Percentiles rank a stretch among this genome's conserved stretches.
Evolutionary conservation across 1,140 invertebrate species (phyloP).

Genomic region (Planococcus citri): DNA sequence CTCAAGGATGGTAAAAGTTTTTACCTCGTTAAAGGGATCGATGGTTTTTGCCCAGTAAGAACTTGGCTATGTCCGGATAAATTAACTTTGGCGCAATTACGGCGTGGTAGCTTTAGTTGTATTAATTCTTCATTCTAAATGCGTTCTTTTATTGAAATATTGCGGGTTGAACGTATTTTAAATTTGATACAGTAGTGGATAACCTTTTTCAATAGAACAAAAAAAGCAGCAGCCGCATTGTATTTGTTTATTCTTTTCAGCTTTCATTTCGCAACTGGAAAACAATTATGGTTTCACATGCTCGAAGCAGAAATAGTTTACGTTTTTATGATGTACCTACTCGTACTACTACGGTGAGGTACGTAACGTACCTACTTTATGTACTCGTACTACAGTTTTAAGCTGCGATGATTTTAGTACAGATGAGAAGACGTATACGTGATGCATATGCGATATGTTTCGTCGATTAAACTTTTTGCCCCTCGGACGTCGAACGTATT

Average conservation of each 20-base stretch:
- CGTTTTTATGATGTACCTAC: not conserved
- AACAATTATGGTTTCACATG: not conserved
- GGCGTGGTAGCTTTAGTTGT: not conserved
- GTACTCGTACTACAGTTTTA: not conserved
- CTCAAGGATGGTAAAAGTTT: not conserved
- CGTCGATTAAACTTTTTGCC: not conserved
- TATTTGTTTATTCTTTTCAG: not conserved
- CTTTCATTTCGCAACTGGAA: not conserved
- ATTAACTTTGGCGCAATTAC: constrained; percentile 1
- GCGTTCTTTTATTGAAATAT: constrained; percentile 7
- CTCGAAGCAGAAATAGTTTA: not conserved
- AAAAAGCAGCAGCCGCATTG: not conserved
- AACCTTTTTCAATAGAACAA: not conserved
- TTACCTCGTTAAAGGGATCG: not conserved
- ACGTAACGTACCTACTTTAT: not conserved
- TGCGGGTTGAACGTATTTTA: constrained; percentile 6
- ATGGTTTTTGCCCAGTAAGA: not conserved
- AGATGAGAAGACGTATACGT: too few species aligned
- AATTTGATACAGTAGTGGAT: not conserved
- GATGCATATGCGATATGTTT: too few species aligned
- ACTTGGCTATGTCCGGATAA: constrained; percentile 1
- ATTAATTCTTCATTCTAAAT: constrained; percentile 8
- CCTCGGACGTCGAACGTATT: not conserved
- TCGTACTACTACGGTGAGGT: too few species aligned
- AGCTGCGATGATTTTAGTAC: not conserved